Percentiles rank a stretch among this genome's conserved stretches.
Evolutionary conservation across 1,140 invertebrate species (phyloP).

Genomic region (Drosophila bipectinata): DNA sequence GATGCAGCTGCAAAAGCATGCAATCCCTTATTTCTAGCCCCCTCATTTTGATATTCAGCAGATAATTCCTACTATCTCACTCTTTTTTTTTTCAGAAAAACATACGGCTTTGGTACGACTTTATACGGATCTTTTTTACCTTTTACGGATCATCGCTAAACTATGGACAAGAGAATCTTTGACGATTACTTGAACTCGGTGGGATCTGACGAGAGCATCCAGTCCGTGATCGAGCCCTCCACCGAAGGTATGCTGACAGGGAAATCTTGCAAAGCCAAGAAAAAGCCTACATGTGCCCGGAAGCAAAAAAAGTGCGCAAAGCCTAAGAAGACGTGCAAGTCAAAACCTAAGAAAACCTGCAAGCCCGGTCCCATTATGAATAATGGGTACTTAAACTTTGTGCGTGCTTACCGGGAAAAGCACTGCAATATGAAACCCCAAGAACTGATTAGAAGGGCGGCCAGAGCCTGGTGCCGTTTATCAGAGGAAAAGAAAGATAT

Average conservation of each 20-base stretch:
- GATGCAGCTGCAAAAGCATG: constrained; percentile 41
- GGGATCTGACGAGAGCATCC: no score
- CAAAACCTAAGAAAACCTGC: no score
- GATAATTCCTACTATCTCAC: neutral
- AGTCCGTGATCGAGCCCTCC: neutral
- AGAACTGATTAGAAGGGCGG: constrained; percentile 19
- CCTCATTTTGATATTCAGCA: no score
- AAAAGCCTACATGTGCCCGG: neutral
- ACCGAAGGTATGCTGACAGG: neutral
- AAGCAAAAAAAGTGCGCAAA: neutral
- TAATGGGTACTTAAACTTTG: constrained; percentile 32
- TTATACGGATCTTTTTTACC: no score
- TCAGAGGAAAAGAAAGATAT: constrained; percentile 8
- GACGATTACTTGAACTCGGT: no score
- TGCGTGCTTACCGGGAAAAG: constrained; percentile 14
- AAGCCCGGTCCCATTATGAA: constrained; percentile 10
- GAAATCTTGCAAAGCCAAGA: neutral
- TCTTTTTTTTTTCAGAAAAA: no score
- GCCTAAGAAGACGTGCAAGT: neutral
- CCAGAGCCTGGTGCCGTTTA: constrained; percentile 23
- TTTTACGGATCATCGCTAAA: no score
- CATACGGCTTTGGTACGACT: no score
- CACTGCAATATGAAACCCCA: constrained; percentile 17
- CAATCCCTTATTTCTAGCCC: neutral
- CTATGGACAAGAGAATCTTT: no score